phyloP scores from a whole-genome alignment of 2,113 vertebrate genomes.

The Petrocephalus microphthalmus region DNA sequence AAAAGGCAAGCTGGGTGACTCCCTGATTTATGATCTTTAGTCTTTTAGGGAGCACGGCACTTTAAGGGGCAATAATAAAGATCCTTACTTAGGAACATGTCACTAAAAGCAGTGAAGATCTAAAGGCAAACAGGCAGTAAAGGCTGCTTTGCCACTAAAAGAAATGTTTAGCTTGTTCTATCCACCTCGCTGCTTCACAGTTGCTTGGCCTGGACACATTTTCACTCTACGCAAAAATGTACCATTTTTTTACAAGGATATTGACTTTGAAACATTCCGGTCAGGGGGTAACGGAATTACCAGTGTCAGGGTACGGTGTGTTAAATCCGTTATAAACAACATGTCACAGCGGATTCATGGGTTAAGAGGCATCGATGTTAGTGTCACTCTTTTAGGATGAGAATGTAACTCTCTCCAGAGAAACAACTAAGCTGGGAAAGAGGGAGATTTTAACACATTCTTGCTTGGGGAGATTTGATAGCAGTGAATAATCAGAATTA shows the following conservation, averaged over 20 bases:
- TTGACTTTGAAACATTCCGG: neutral
- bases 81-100: neutral
- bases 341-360: neutral
- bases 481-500: neutral
- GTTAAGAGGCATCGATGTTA: neutral
- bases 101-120: neutral
- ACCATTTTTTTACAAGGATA: neutral
- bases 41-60: neutral
- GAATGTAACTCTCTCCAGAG: neutral
- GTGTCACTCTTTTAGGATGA: neutral
- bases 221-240: neutral
- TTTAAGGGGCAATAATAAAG: neutral
- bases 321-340: neutral
- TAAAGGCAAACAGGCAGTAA: neutral
- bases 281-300: neutral
- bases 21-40: constrained; percentile 8
- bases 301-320: neutral
- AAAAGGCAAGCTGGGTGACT: neutral
- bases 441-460: neutral
- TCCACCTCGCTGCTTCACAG: neutral
- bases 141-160: neutral
- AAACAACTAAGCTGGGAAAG: neutral
- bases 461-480: neutral
- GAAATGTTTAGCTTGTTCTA: neutral
- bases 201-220: neutral